A percentile compares a stretch with the other conserved stretches of the same genome.
phyloP scores from a whole-genome alignment of 92 coral and sea anemone species.

The Siderastrea siderea region DNA sequence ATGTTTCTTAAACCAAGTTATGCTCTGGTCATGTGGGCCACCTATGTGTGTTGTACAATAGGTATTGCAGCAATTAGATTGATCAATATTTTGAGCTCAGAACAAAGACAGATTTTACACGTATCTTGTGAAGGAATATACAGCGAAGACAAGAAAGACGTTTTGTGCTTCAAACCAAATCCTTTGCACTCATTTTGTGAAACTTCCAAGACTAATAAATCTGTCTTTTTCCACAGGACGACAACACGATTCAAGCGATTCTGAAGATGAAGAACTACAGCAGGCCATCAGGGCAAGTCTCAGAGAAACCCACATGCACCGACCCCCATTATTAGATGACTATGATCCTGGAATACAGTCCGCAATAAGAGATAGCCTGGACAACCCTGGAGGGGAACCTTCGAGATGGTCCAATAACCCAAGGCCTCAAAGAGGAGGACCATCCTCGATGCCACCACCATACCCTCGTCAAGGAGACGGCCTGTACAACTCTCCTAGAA shows the following conservation, averaged over 20 bases:
- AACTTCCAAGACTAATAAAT: not conserved
- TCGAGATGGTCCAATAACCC: constrained; percentile 35
- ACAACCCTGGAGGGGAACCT: constrained; percentile 29
- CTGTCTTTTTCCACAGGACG: constrained; percentile 31
- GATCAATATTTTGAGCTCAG: too few relatives aligned
- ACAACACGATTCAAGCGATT: constrained; percentile 59
- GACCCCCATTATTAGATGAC: constrained; percentile 35
- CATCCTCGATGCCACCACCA: constrained; percentile 21
- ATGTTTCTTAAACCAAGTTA: too few relatives aligned
- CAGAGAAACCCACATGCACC: constrained; percentile 74
- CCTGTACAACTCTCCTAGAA: constrained; percentile 13
- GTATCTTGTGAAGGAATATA: too few relatives aligned
- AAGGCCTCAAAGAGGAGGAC: constrained; percentile 2
- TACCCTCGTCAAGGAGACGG: constrained; percentile 23
- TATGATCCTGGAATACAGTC: constrained; percentile 85
- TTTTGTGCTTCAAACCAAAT: too few relatives aligned
- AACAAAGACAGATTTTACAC: too few relatives aligned
- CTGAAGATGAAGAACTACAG: constrained; percentile 90
- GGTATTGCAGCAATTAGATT: too few relatives aligned
- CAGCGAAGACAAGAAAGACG: too few relatives aligned
- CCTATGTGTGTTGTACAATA: too few relatives aligned
- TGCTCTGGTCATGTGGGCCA: too few relatives aligned
- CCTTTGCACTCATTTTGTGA: too few relatives aligned
- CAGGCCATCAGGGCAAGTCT: constrained; percentile 95
- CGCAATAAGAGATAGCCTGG: constrained; percentile 74